Percentiles rank a stretch among this genome's conserved stretches.
phyloP scores from a whole-genome alignment of 1,140 invertebrate species.

The Aphaenogaster rudis region DNA sequence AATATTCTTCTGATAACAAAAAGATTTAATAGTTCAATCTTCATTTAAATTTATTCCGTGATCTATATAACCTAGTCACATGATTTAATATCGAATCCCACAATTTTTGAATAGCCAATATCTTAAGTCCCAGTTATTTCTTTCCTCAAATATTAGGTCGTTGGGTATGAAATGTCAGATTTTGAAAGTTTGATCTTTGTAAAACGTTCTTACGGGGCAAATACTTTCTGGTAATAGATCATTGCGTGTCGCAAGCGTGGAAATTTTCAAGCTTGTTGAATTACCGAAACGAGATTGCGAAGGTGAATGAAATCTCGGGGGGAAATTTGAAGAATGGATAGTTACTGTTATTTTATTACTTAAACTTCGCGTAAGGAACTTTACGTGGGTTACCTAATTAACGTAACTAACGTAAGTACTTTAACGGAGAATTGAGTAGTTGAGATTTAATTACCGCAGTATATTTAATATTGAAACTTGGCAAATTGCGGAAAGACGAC shows the following conservation, averaged over 20 bases:
- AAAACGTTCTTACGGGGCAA: background rate
- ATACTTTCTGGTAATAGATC: background rate
- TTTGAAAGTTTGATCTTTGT: constrained; percentile 33
- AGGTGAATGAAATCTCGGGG: background rate
- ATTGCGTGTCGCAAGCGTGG: background rate
- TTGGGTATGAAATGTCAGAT: constrained; percentile 41
- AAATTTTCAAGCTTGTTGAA: constrained; percentile 11
- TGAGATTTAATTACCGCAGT: background rate
- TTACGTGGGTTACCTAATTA: constrained; percentile 25
- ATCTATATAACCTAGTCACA: background rate
- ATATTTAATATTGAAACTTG: constrained; percentile 35
- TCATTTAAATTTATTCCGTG: background rate
- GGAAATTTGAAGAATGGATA: constrained; percentile 6
- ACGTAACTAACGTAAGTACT: constrained; percentile 17
- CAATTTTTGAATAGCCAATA: constrained; percentile 39
- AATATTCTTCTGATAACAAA: constrained; percentile 25
- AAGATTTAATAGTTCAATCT: constrained; percentile 5
- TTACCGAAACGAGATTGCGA: background rate
- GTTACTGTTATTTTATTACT: constrained; percentile 38
- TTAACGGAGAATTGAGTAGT: constrained; percentile 20
- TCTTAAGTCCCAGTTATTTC: constrained; percentile 31
- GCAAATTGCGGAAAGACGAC: constrained; percentile 35
- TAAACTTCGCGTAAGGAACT: constrained; percentile 25
- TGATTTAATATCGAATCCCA: constrained; percentile 37
- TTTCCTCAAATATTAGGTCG: constrained; percentile 45